Evolutionary conservation across 2,113 vertebrate genomes (phyloP).

Genomic region (Mohoua ochrocephala): DNA sequence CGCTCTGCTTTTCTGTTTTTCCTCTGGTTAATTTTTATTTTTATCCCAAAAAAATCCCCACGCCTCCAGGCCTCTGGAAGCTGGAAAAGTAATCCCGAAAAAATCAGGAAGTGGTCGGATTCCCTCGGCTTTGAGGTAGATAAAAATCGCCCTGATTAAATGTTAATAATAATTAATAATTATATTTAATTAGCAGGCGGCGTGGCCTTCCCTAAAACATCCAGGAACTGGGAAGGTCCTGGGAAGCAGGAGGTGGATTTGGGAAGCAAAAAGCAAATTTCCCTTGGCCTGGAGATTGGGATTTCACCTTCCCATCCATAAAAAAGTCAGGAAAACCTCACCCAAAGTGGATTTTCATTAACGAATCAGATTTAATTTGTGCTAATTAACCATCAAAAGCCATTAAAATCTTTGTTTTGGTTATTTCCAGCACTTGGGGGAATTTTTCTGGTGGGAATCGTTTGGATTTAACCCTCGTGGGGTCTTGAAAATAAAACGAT

Average conservation of each 20-base stretch:
- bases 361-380: neutral
- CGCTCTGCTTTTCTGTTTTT: fast-evolving
- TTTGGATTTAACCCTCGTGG: neutral
- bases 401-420: neutral
- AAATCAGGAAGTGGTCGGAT: neutral
- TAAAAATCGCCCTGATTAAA: neutral
- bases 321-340: neutral
- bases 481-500: neutral
- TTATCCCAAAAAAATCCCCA: neutral
- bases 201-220: neutral
- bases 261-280: neutral
- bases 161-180: neutral
- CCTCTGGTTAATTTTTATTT: neutral
- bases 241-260: neutral
- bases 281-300: neutral
- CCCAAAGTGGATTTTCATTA: neutral
- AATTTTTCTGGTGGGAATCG: neutral
- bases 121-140: neutral
- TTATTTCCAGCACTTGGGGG: neutral
- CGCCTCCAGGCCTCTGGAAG: neutral
- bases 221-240: neutral
- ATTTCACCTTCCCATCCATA: neutral
- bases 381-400: neutral
- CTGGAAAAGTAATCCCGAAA: neutral
- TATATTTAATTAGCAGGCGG: neutral